These are phyloP conservation scores for Erannis defoliaria DNA, from an alignment of 2,888 invertebrate species.

Conservation along the genomic window DNA sequence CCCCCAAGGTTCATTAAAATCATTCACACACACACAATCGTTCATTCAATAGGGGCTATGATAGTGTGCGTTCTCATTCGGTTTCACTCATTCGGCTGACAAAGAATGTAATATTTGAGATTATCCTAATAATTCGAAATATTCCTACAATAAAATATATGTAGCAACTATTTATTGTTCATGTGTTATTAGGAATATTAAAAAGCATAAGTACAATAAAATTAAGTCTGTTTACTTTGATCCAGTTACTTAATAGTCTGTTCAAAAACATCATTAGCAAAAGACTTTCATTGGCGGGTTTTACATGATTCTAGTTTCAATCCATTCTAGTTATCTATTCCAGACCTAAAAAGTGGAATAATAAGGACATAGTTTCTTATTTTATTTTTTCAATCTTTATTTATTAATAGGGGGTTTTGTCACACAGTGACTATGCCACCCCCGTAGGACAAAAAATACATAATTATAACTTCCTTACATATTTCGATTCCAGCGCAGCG, in stretches of 20 bases:
- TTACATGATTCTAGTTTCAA: background rate
- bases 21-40: constrained; percentile 9
- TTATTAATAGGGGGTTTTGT: too few relatives aligned
- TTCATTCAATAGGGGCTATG: background rate
- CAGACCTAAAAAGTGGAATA: background rate
- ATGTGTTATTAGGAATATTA: background rate
- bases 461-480: too few relatives aligned
- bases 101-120: background rate
- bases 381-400: too few relatives aligned
- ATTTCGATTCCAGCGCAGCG: too few relatives aligned
- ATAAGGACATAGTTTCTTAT: too few relatives aligned
- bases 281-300: background rate
- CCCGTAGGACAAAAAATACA: too few relatives aligned
- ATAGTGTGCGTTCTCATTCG: constrained; percentile 21
- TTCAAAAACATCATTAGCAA: background rate
- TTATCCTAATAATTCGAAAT: background rate
- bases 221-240: background rate
- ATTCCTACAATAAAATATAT: constrained; percentile 1
- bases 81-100: constrained; percentile 3
- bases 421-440: too few relatives aligned
- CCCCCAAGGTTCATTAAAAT: constrained; percentile 13
- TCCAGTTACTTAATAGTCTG: too few relatives aligned
- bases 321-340: background rate
- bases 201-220: background rate
- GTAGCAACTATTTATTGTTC: background rate